These are phyloP conservation scores for Oegoconia quadripuncta DNA, from an alignment of 2,888 invertebrate species.

Conservation along the genomic window DNA sequence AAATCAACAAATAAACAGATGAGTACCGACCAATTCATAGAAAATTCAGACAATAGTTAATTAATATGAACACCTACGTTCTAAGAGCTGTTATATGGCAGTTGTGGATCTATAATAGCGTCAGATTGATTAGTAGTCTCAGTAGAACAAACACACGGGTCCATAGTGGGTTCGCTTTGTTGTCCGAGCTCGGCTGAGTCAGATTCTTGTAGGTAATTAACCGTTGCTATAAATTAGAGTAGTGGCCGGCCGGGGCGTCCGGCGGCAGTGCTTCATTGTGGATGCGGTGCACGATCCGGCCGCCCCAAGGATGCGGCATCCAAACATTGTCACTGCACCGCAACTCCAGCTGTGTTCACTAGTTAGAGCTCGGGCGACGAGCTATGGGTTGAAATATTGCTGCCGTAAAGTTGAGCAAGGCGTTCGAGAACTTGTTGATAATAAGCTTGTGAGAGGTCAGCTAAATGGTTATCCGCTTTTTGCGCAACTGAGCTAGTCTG, in stretches of 20 bases:
- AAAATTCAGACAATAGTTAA: slow-evolving; percentile 9
- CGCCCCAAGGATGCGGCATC: slow-evolving; percentile 52
- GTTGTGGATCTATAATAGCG: background rate
- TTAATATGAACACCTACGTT: slow-evolving; percentile 6
- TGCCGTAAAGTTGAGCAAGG: slow-evolving; percentile 32
- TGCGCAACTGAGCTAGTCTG: background rate
- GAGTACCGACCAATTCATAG: slow-evolving; percentile 5
- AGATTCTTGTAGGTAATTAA: slow-evolving; percentile 70
- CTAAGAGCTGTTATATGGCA: background rate
- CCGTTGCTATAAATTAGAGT: slow-evolving; percentile 66
- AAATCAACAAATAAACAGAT: slow-evolving; percentile 29
- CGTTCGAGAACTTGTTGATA: slow-evolving; percentile 30
- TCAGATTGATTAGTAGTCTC: slow-evolving; percentile 24
- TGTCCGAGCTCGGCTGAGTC: slow-evolving; percentile 42
- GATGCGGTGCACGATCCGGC: slow-evolving; percentile 48
- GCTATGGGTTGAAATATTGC: slow-evolving; percentile 57
- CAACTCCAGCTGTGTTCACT: slow-evolving; percentile 65
- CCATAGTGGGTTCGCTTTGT: slow-evolving; percentile 35
- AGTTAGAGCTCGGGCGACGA: slow-evolving; percentile 58
- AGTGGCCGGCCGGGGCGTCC: slow-evolving; percentile 15
- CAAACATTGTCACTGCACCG: slow-evolving; percentile 67
- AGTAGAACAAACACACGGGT: slow-evolving; percentile 32
- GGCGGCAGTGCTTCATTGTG: slow-evolving; percentile 49
- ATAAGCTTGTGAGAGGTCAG: slow-evolving; percentile 4
- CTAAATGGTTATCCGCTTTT: slow-evolving; percentile 1